Evolutionary conservation across 2,113 vertebrate genomes (phyloP), one percentile per base, ranked within the genome.

Genomic region (Lota lota): DNA sequence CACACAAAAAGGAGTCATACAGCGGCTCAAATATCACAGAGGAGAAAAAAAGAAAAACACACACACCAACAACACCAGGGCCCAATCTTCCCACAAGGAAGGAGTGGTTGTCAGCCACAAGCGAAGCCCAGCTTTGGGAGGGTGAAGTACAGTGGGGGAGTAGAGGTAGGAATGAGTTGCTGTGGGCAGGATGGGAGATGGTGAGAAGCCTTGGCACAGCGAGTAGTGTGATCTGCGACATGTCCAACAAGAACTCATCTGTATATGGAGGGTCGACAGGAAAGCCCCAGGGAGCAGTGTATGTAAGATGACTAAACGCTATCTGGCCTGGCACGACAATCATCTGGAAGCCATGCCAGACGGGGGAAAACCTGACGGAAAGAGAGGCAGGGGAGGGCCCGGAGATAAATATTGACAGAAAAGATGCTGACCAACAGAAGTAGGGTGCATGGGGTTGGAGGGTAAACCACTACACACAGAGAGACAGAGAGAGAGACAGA

Each of bases 21-120:
- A 0, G 61, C 64, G 20, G 69, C 73, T 85, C 79, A 47, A 47
- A 87, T 85, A 83, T 81, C 83, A 83, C 61, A 71, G 67, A 5
- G 59, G 15, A 24, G 22, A 4, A 72, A 74, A 69, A 75, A 68
- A 68, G 65, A 68, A 75, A 66, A 36, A 70, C 72, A 75, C 67
- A 65, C 67, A 15, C 57, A 50, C 69, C 66, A 47, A 82, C 50
- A 70, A 73, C 28, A 47, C 40, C 40, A 47, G 40, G 40, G 5
- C 40, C 40, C 40, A 10, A 14, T 47, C 40, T 47, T 47, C 40
- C 40, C 40, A 47, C 40, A 61, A 61, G 64, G 62, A 73, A 47
- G 12, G 40, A 10, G 40, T 47, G 10, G 40, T 47, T 33, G 40
- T 53, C 8, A 57, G 53, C 64, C 51, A 50, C 73, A 47, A 56